Evolutionary conservation across 2,888 invertebrate genomes (phyloP).

Genomic region (Altica lythri): DNA sequence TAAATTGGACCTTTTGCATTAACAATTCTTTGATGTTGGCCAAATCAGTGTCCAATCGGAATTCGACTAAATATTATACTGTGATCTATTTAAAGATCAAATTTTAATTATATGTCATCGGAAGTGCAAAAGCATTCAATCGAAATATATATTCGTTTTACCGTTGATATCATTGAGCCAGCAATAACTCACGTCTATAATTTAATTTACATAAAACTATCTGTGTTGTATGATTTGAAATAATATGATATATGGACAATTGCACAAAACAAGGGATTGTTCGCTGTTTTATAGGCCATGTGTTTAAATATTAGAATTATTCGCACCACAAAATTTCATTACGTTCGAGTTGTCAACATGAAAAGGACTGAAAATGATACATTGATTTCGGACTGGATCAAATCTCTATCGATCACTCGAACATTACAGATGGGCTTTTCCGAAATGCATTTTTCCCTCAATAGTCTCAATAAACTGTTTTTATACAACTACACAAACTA

Average conservation of each 20-base stretch:
- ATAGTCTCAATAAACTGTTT: too few species aligned
- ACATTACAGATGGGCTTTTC: constrained; percentile 3
- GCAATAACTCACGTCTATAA: constrained; percentile 26
- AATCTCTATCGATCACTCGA: constrained; percentile 1
- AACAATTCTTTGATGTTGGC: constrained; percentile 1
- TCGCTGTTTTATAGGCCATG: constrained; percentile 27
- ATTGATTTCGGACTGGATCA: constrained; percentile 14
- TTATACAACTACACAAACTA: too few species aligned
- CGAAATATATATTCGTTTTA: constrained; percentile 21
- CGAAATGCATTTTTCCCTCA: neutral
- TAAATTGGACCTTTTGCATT: too few species aligned
- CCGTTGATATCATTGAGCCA: constrained; percentile 19
- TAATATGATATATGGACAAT: constrained; percentile 28
- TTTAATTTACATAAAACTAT: constrained; percentile 31
- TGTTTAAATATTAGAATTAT: constrained; percentile 31
- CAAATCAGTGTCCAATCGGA: neutral
- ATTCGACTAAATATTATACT: neutral
- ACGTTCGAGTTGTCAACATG: constrained; percentile 24
- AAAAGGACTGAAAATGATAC: constrained; percentile 28
- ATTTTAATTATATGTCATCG: constrained; percentile 18
- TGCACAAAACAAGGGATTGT: constrained; percentile 22
- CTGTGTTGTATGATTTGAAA: constrained; percentile 26
- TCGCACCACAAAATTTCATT: constrained; percentile 37
- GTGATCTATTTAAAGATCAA: constrained; percentile 1
- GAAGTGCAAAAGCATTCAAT: constrained; percentile 17